phyloP scores from a whole-genome alignment of 2,888 invertebrate species.

The Troilus luridus region DNA sequence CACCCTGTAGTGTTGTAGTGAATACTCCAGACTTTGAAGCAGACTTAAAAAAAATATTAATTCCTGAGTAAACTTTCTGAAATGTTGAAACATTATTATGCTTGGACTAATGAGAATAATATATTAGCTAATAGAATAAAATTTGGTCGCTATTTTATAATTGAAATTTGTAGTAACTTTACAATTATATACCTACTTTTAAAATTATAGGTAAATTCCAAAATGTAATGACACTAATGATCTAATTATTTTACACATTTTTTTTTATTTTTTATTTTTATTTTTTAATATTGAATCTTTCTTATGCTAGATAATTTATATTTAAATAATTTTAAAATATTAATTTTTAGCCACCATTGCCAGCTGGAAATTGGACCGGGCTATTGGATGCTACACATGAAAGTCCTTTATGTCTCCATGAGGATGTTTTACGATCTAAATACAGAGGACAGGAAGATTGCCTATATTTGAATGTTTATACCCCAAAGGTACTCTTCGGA shows the following conservation, averaged over 20 bases:
- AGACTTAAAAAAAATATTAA: not conserved
- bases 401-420: constrained; percentile 14
- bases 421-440: not conserved
- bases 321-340: not conserved
- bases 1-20: not conserved
- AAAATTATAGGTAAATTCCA: not conserved
- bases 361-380: not conserved
- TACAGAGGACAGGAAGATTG: constrained; percentile 48
- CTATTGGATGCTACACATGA: not conserved
- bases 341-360: constrained; percentile 29
- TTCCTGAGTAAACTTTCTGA: not conserved
- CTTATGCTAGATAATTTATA: not conserved
- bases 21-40: not conserved
- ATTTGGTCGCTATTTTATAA: too few species aligned
- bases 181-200: not conserved
- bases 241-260: not conserved
- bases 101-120: too few species aligned
- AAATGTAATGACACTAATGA: not conserved
- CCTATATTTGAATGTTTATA: constrained; percentile 50
- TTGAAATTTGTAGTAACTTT: too few species aligned
- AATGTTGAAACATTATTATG: not conserved
- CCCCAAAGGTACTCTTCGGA: not conserved
- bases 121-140: too few species aligned
- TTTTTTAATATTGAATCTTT: not conserved
- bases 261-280: not conserved